Base-by-base conservation (phyloP, 2,113 vertebrate genomes). In the Nesogale talazaci region DNA sequence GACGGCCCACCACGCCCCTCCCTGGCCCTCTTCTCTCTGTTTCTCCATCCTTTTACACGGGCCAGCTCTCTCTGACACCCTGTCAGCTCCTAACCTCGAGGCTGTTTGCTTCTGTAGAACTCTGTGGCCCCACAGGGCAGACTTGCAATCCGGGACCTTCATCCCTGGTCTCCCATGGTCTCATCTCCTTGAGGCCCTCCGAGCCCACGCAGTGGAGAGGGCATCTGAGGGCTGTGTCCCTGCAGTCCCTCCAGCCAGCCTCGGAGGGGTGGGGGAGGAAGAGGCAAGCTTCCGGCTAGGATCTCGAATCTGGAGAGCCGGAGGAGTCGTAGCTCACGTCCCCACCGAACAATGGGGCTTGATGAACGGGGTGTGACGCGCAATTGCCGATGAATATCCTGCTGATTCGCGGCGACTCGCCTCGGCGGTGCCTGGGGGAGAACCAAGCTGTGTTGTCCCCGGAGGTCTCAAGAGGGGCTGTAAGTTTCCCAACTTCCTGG, bases 401-500 rank as follows among this genome's bases (percentile, higher is more conserved):
- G 90, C 91, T 97, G 95, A 96, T 96, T 97, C 96, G 89, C 88
- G 91, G 31, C 83, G 90, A 94, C 94, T 94, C 42, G 52, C 90
- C 5, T 85, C 65, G 46, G 42, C 2, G 19, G 88, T 40, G 94
- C 93, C 81, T 95, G 79, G 94, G 95, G 67, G 79, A 74, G 83
- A 90, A 85, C 86, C 85, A 94, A 93, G 83, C 93, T 70, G 84
- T 95, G 96, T 85, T 96, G 94, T 94, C 84, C 91, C 74, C 1
- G 95, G 90, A 96, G 93, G 93, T 88, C 38, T 91, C 88, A 92
- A 63, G 76, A 93, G 90, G 95, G 85, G 94, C 93, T 95, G 84
- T 70, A 95, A 97, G 96, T 96, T 98, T 97, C 91, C 83, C 94
- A 92, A 40, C 94, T 97, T 97, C 95, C 97, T 97, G 96, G 90